Conservation (phyloP, 2,797 vertebrate genomes). For the Mormyrus proboscirostris region DNA sequence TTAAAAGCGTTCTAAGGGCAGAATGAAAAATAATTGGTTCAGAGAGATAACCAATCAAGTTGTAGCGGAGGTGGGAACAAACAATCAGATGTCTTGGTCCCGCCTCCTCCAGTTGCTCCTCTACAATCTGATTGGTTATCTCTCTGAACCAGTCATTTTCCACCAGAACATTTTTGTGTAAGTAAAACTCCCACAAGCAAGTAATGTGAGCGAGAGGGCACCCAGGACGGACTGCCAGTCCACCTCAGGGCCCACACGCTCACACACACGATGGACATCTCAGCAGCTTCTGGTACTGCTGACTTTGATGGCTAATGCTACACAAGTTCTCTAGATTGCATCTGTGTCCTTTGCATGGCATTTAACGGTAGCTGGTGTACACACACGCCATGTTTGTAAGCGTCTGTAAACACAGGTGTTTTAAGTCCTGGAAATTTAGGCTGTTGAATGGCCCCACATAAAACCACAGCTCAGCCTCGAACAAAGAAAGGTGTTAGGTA, state of each 20-base stretch:
- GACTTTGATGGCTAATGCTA: background rate
- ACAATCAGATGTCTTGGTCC: background rate
- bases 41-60: background rate
- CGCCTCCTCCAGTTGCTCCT: background rate
- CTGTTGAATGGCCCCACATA: background rate
- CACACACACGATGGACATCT: background rate
- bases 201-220: background rate
- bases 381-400: background rate
- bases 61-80: background rate
- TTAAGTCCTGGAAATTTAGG: background rate
- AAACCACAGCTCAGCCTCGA: background rate
- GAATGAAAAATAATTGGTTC: background rate
- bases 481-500: background rate
- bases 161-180: background rate
- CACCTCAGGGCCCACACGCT: background rate
- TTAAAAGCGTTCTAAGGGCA: background rate
- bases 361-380: background rate
- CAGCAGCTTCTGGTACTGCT: background rate
- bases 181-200: background rate
- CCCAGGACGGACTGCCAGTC: background rate
- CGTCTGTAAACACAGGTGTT: background rate
- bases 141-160: background rate
- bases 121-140: background rate
- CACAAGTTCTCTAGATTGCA: background rate
- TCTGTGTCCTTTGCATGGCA: background rate